A percentile compares a stretch with the other conserved stretches of the same genome.
Evolutionary conservation across 2,797 vertebrate genomes (phyloP).

Genomic region (Columba guinea): DNA sequence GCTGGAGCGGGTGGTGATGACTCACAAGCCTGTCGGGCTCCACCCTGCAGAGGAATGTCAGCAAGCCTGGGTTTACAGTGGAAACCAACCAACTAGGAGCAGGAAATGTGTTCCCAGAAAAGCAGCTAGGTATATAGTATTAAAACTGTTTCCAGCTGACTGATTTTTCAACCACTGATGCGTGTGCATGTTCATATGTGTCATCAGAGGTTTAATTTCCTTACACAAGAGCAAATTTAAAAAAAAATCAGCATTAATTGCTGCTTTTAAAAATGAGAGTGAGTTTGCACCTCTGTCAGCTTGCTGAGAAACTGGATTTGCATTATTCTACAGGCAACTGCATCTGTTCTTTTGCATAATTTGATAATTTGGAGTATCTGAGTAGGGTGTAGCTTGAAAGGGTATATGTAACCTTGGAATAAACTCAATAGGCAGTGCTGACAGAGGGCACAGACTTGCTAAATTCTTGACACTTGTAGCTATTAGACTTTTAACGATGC

Average conservation of each 20-base stretch:
- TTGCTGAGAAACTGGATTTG: background rate
- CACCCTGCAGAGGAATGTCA: constrained; percentile 47
- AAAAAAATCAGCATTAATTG: background rate
- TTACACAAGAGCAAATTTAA: background rate
- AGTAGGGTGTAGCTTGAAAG: background rate
- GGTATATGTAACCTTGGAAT: background rate
- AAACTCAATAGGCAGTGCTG: background rate
- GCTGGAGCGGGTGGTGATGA: constrained; percentile 4
- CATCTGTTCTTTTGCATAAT: background rate
- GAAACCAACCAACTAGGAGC: background rate
- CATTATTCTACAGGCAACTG: constrained; percentile 6
- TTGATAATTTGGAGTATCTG: background rate
- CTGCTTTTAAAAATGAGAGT: background rate
- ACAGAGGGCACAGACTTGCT: background rate
- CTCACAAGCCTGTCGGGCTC: constrained; percentile 42
- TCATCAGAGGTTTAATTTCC: background rate
- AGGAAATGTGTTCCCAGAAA: background rate
- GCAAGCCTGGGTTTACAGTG: background rate
- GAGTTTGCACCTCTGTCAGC: background rate
- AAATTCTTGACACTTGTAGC: background rate
- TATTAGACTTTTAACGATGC: background rate
- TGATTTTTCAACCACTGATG: background rate
- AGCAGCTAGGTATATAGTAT: background rate
- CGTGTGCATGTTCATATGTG: background rate
- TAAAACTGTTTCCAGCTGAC: background rate